These are phyloP conservation scores for Ciconia stormi DNA, from an alignment of 2,113 vertebrate species.

Conservation along the genomic window DNA sequence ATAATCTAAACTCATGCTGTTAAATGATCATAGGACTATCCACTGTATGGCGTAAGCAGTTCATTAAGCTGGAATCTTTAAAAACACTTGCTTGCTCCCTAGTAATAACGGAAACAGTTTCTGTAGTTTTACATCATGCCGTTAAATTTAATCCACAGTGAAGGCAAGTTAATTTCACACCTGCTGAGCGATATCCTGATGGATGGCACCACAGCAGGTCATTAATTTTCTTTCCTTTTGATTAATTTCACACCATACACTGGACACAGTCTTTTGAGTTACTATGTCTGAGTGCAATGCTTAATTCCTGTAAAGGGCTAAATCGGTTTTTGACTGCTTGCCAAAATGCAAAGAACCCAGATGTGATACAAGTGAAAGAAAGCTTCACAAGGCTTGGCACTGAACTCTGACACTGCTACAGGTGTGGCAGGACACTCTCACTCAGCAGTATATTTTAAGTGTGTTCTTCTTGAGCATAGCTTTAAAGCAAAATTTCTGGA, in stretches of 20 bases:
- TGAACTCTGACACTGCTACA: not conserved
- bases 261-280: conserved; percentile 53
- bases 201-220: conserved; percentile 57
- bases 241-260: conserved; percentile 72
- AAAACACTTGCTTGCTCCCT: conserved; percentile 1
- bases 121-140: conserved; percentile 29
- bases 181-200: conserved; percentile 56
- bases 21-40: conserved; percentile 28
- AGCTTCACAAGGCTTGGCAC: not conserved
- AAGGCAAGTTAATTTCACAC: conserved; percentile 66
- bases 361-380: conserved; percentile 34
- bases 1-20: conserved; percentile 47
- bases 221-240: conserved; percentile 71
- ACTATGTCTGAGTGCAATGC: conserved; percentile 5
- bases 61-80: conserved; percentile 47
- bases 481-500: not conserved
- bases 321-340: conserved; percentile 20
- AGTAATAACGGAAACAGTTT: conserved; percentile 15
- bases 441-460: not conserved
- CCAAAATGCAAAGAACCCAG: conserved; percentile 39
- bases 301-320: conserved; percentile 51
- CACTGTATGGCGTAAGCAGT: conserved; percentile 32
- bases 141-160: conserved; percentile 48
- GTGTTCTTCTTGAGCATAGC: not conserved
- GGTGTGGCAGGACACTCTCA: not conserved